phyloP scores from a whole-genome alignment of 2,113 vertebrate species.

The Aix galericulata region DNA sequence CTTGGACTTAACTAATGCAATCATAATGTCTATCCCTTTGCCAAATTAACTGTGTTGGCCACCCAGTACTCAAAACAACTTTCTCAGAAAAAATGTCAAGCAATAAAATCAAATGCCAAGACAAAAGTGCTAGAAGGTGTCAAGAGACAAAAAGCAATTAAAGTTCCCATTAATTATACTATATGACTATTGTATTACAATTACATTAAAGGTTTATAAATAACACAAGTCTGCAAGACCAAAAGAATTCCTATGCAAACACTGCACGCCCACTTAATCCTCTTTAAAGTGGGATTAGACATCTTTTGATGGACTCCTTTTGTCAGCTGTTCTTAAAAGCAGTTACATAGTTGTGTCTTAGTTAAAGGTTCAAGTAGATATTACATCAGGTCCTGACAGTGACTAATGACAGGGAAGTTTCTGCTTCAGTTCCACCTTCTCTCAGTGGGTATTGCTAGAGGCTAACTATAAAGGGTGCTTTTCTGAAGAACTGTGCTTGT shows the following conservation, averaged over 20 bases:
- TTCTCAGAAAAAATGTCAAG: conserved; percentile 8
- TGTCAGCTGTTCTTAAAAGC: accelerated
- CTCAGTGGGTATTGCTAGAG: conserved; percentile 15
- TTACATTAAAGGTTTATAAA: conserved; percentile 18
- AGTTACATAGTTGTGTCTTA: background rate
- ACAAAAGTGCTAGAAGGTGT: background rate
- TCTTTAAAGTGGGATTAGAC: background rate
- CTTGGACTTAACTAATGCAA: background rate
- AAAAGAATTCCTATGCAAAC: background rate
- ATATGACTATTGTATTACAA: background rate
- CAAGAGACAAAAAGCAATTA: background rate
- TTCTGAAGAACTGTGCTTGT: background rate
- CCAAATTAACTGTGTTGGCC: background rate
- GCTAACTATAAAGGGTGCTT: conserved; percentile 3
- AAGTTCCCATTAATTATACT: background rate
- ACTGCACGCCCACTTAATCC: background rate
- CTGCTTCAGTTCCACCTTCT: background rate
- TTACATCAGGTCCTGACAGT: conserved; percentile 15
- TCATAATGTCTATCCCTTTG: background rate
- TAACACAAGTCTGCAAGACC: conserved; percentile 3
- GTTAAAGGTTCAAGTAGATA: background rate
- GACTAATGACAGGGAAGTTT: conserved; percentile 3
- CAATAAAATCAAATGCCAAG: conserved; percentile 42
- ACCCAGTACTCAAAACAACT: background rate
- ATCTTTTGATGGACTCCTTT: background rate